Evolutionary conservation across 2,113 vertebrate species (phyloP).

Genomic region (Mus spicilegus): DNA sequence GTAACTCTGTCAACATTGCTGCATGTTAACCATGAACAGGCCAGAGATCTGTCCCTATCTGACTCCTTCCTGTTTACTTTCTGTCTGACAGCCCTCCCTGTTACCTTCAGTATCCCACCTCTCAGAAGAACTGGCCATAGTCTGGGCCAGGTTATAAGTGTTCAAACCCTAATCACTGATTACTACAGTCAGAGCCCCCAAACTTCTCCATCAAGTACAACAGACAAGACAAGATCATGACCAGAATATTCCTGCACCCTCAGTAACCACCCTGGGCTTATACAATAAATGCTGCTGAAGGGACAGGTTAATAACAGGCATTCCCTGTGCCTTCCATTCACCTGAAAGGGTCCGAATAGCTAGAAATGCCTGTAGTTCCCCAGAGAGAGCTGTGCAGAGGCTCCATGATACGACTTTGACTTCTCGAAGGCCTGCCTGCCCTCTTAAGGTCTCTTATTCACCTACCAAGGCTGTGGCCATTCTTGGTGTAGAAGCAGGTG

Average conservation of each 20-base stretch:
- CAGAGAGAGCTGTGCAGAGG: constrained; percentile 23
- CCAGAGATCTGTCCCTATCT: background rate
- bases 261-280: background rate
- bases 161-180: background rate
- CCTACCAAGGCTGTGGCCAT: constrained; percentile 97
- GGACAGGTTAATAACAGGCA: background rate
- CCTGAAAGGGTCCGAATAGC: background rate
- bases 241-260: constrained; percentile 1
- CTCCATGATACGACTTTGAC: background rate
- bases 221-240: constrained; percentile 1
- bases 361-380: background rate
- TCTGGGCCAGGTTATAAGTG: background rate
- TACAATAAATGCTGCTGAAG: constrained; percentile 22
- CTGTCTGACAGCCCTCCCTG: background rate
- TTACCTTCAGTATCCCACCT: background rate
- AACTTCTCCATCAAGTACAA: constrained; percentile 10
- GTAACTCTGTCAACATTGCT: background rate
- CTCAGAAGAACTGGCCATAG: constrained; percentile 11
- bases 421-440: background rate
- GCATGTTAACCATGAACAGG: background rate
- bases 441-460: constrained; percentile 5
- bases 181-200: background rate
- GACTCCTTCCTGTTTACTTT: constrained; percentile 25
- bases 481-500: constrained; percentile 98
- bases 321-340: background rate